Conservation (phyloP, 2,797 vertebrate genomes). For the Clarias pachynema region DNA sequence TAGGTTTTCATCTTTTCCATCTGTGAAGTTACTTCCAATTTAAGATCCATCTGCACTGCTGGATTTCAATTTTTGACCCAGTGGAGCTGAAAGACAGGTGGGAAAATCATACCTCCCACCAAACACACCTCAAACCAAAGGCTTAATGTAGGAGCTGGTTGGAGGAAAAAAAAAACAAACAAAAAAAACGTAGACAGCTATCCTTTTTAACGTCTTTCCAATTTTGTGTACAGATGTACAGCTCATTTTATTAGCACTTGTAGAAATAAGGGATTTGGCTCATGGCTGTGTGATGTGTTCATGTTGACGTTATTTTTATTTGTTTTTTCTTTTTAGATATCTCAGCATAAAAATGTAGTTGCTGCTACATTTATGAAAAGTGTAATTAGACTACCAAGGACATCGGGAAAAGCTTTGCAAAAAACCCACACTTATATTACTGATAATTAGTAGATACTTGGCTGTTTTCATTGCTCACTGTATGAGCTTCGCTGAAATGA, state of each 20-base stretch:
- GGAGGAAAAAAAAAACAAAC: not conserved
- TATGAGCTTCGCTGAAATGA: not conserved
- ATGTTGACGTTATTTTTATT: not conserved
- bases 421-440: no score
- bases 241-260: conserved; percentile 41
- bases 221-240: not conserved
- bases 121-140: not conserved
- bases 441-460: not conserved
- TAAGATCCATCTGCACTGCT: conserved; percentile 55
- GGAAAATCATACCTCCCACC: conserved; percentile 41
- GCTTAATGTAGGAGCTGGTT: conserved; percentile 31
- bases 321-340: not conserved
- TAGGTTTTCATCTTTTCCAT: conserved; percentile 62
- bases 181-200: conserved; percentile 51
- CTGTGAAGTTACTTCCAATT: conserved; percentile 61
- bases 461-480: not conserved
- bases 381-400: not conserved
- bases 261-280: conserved; percentile 19
- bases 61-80: conserved; percentile 61
- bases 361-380: not conserved
- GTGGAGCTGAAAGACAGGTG: conserved; percentile 53
- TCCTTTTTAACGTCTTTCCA: conserved; percentile 54
- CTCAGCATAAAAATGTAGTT: not conserved
- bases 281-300: conserved; percentile 11
- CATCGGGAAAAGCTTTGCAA: no score